Conservation (phyloP, 1,140 invertebrate genomes). For the Metaphire vulgaris region DNA sequence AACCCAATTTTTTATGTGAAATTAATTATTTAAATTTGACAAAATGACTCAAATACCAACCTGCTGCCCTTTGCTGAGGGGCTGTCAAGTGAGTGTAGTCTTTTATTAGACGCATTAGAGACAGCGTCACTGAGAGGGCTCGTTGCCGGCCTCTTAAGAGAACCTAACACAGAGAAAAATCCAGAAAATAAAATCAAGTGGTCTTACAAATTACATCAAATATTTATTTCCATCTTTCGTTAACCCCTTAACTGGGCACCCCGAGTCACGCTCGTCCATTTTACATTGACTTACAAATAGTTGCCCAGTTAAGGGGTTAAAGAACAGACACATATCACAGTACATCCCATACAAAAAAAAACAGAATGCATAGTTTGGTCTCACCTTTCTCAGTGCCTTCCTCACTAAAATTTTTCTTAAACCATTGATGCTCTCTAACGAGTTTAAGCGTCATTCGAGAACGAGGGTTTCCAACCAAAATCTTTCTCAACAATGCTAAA, state of each 20-base stretch:
- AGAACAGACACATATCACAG: no score
- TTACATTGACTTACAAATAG: no score
- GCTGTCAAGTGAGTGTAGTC: neutral
- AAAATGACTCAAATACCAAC: neutral
- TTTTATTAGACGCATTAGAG: neutral
- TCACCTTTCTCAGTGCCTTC: neutral
- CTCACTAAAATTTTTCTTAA: slow-evolving; percentile 56
- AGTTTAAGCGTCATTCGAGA: slow-evolving; percentile 62
- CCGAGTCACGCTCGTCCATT: no score
- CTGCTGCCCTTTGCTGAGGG: neutral
- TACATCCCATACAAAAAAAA: no score
- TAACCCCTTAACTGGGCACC: no score
- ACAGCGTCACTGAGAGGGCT: neutral
- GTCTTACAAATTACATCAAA: no score
- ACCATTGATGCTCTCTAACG: slow-evolving; percentile 72
- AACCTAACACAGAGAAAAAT: neutral
- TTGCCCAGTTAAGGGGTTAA: no score
- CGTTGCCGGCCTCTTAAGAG: neutral
- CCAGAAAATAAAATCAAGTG: no score
- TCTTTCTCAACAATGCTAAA: slow-evolving; percentile 63
- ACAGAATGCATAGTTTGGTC: neutral
- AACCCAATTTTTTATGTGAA: neutral
- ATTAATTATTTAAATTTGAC: neutral
- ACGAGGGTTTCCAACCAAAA: slow-evolving; percentile 62
- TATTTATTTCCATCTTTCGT: no score